Conservation (phyloP, 1,140 invertebrate genomes). For the Drosophila teissieri region DNA sequence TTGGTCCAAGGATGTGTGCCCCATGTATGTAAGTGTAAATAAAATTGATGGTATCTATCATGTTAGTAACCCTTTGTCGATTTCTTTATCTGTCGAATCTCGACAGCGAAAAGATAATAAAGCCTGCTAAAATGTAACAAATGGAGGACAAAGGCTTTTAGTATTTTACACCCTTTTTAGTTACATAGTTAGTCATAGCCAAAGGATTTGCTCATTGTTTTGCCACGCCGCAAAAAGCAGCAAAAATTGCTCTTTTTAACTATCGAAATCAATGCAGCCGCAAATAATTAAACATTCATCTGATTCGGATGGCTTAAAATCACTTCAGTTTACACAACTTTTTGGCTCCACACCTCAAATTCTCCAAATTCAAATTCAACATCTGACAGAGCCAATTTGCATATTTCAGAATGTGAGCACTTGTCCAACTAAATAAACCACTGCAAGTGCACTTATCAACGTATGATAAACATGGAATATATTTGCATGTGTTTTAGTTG, state of each 20-base stretch:
- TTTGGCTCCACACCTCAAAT: constrained; percentile 27
- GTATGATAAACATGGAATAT: constrained; percentile 9
- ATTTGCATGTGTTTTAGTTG: constrained; percentile 2
- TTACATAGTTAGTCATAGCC: neutral
- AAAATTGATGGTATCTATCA: constrained; percentile 56
- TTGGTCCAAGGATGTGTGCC: constrained; percentile 36
- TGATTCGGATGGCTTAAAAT: constrained; percentile 19
- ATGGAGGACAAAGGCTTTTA: neutral
- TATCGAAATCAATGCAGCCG: constrained; percentile 18
- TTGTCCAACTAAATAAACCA: constrained; percentile 21
- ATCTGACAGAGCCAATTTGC: constrained; percentile 44
- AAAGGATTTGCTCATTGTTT: too few species aligned
- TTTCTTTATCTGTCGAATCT: constrained; percentile 3
- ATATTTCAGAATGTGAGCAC: constrained; percentile 26
- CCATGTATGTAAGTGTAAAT: constrained; percentile 42
- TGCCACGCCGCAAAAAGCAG: neutral
- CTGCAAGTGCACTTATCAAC: constrained; percentile 19
- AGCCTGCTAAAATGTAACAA: neutral
- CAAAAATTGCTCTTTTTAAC: constrained; percentile 8
- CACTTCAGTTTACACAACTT: constrained; percentile 40
- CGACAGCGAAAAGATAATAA: constrained; percentile 13
- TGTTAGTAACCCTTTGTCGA: neutral
- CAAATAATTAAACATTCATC: constrained; percentile 47
- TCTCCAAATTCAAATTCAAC: constrained; percentile 20
- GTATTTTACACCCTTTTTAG: constrained; percentile 2